Base-by-base conservation (phyloP, 2,113 vertebrate species). In the Lepus americanus region DNA sequence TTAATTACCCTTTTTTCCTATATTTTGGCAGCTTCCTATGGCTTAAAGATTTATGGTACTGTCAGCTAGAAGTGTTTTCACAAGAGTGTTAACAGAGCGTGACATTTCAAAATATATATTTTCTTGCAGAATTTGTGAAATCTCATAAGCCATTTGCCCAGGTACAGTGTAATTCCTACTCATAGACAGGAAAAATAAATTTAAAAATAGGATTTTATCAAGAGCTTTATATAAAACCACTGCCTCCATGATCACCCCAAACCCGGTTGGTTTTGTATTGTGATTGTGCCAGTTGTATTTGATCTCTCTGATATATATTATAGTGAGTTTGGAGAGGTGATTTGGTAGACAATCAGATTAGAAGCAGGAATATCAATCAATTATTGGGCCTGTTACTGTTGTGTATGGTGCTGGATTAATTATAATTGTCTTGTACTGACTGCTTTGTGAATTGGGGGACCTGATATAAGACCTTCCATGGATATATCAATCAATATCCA, bases 121-220 rank as follows among this genome's bases (percentile, higher is more conserved):
- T 94, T 70, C 84, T 94, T 95, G 66, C 33, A 88, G 64, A 79
- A 67, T 92, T 59, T 96, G 87, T 94, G 85, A 96, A 93, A 79
- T 27, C 55, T 53, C 72, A 84, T 36, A 92, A 93, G 67, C 80
- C 87, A 53, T 89, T 83, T 96, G 51, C 19, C 39, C 51, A 95
- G 49, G 17, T 88, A 83, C 33, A 39, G 7, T 96, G 66, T 87
- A 63, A 89, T 92, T 87, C 31, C 70, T 94, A 88, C 53, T 85
- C 92, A 76, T 23, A 89, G 80, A 94, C 95, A 87, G 85, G 95
- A 86, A 90, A 95, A 96, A 92, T 86, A 95, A 92, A 94, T 84
- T 12, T 39, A 33, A 90, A 91, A 86, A 63, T 51, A 69, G 80
- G 66, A 19, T 87, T 90, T 87, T 91, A 91, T 72, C 25, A 36